A percentile compares a stretch with the other conserved stretches of the same genome.
phyloP scores from a whole-genome alignment of 2,797 vertebrate species.

The Lateolabrax maculatus region DNA sequence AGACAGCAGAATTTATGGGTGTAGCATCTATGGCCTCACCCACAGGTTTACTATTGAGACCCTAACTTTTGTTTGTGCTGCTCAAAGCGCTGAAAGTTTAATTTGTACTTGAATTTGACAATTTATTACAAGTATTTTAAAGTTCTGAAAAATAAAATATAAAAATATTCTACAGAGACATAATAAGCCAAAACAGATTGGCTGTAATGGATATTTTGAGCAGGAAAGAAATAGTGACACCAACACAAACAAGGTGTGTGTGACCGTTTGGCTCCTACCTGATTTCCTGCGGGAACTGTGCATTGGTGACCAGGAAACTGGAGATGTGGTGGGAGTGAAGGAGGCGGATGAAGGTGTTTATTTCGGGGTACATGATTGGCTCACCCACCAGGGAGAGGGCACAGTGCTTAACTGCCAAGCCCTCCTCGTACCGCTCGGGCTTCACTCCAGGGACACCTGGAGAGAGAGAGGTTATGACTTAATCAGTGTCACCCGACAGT shows the following conservation, averaged over 20 bases:
- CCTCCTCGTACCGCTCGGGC: conserved; percentile 89
- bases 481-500: not conserved
- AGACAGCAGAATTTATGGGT: not conserved
- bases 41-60: not conserved
- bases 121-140: too few relatives aligned
- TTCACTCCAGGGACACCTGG: conserved; percentile 93
- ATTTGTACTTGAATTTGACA: not conserved
- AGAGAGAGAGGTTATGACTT: conserved; percentile 6
- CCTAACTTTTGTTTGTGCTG: not conserved
- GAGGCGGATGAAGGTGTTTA: conserved; percentile 91
- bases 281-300: conserved; percentile 95
- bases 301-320: conserved; percentile 96
- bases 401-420: conserved; percentile 91
- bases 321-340: conserved; percentile 91
- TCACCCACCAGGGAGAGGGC: conserved; percentile 96
- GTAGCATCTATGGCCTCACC: not conserved
- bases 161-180: conserved; percentile 1
- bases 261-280: conserved; percentile 79
- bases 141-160: too few relatives aligned
- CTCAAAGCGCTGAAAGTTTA: not conserved
- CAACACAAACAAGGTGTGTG: not conserved
- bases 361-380: conserved; percentile 97
- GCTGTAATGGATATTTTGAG: conserved; percentile 1
- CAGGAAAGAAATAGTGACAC: not conserved
- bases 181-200: not conserved